Percentiles rank a stretch among this genome's conserved stretches.
phyloP scores from a whole-genome alignment of 53 echinoderm and acorn worm genomes.

The Holothuria scabra region DNA sequence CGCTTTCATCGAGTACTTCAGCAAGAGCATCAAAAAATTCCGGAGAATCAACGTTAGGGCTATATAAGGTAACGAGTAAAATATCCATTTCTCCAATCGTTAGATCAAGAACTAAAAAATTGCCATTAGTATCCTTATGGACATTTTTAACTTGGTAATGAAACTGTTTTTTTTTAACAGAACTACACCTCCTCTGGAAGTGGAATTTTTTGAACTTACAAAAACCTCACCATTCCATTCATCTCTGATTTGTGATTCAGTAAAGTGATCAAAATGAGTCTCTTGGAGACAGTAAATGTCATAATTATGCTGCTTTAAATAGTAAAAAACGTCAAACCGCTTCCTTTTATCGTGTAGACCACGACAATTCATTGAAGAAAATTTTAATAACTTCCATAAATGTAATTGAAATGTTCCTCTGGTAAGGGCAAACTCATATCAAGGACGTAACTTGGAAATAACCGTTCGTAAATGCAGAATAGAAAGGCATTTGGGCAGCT shows the following conservation, averaged over 20 bases:
- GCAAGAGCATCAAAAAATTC: background rate
- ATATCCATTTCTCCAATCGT: background rate
- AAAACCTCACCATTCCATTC: no score
- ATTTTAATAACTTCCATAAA: no score
- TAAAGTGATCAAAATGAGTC: background rate
- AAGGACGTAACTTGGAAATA: no score
- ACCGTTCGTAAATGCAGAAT: no score
- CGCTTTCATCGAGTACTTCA: background rate
- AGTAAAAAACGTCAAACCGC: background rate
- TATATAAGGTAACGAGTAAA: background rate
- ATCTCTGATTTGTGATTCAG: background rate
- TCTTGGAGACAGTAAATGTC: background rate
- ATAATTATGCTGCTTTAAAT: background rate
- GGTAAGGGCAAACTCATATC: no score
- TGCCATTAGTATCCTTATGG: background rate
- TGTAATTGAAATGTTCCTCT: no score
- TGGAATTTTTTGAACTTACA: no score
- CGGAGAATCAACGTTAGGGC: background rate
- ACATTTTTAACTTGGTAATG: no score
- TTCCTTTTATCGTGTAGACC: background rate
- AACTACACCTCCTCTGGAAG: no score
- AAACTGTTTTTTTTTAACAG: no score
- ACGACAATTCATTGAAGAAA: no score
- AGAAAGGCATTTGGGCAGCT: no score
- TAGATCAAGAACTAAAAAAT: background rate